These are phyloP conservation scores for Nothoprocta pentlandii DNA, from an alignment of 2,113 vertebrate genomes.

Conservation along the genomic window DNA sequence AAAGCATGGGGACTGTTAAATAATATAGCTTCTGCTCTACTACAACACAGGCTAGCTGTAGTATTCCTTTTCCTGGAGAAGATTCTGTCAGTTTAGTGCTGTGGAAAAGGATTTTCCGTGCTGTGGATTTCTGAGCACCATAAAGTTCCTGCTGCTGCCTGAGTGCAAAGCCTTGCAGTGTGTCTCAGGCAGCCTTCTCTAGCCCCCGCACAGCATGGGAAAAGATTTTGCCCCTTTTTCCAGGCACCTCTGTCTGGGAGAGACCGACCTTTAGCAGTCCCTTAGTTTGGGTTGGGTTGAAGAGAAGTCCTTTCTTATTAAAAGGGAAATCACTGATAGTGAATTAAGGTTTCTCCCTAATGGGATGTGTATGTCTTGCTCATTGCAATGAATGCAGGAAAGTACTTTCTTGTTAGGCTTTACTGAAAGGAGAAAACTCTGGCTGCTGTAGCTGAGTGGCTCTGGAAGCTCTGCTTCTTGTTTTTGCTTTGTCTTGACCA, in stretches of 20 bases:
- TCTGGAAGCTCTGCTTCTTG: background rate
- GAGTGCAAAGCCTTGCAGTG: background rate
- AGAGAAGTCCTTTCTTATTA: background rate
- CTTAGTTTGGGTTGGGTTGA: background rate
- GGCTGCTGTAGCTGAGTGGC: fast-evolving
- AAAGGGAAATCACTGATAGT: background rate
- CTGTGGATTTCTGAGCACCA: background rate
- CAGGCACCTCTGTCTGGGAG: background rate
- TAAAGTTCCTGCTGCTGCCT: background rate
- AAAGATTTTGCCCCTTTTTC: background rate
- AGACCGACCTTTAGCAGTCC: background rate
- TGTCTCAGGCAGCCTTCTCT: too few species aligned
- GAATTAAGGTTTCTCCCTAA: background rate
- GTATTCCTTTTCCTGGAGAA: background rate
- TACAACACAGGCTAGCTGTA: background rate
- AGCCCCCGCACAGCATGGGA: too few species aligned
- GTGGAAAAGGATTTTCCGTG: background rate
- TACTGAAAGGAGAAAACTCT: background rate
- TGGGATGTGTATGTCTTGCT: fast-evolving
- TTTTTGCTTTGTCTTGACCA: background rate
- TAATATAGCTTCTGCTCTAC: background rate
- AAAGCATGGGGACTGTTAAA: background rate
- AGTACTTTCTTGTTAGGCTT: background rate
- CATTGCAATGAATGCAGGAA: background rate
- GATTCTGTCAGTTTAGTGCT: background rate